Evolutionary conservation across 2,888 invertebrate genomes (phyloP).

Genomic region (Lacanobia wlatinum): DNA sequence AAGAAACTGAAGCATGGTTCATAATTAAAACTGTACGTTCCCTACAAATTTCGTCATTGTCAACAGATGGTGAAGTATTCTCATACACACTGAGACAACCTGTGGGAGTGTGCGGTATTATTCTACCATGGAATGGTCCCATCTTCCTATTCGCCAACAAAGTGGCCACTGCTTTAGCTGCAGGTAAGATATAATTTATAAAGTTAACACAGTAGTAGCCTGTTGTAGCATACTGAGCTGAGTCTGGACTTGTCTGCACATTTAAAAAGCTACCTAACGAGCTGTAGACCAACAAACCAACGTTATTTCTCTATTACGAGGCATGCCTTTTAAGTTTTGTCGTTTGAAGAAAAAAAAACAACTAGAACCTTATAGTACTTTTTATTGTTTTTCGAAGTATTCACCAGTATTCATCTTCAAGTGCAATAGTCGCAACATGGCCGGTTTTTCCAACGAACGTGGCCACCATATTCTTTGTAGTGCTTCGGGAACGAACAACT

Average conservation of each 20-base stretch:
- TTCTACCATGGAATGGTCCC: conserved; percentile 98
- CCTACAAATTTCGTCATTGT: not conserved
- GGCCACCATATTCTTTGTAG: too few species aligned
- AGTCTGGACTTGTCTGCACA: not conserved
- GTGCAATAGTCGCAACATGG: too few species aligned
- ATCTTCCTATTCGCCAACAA: conserved; percentile 97
- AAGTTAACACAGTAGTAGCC: not conserved
- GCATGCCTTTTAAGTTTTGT: too few species aligned
- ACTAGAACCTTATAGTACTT: too few species aligned
- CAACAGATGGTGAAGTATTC: conserved; percentile 93
- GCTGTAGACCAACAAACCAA: not conserved
- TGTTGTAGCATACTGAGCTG: not conserved
- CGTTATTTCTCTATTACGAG: too few species aligned
- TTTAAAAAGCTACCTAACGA: not conserved
- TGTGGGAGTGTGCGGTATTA: conserved; percentile 95
- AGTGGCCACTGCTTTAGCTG: conserved; percentile 93
- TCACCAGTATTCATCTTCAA: too few species aligned
- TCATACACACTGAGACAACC: conserved; percentile 92
- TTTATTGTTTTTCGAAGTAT: too few species aligned
- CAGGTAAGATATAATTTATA: conserved; percentile 65
- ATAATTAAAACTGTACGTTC: not conserved
- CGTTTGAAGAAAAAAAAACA: too few species aligned
- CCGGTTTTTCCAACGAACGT: too few species aligned
- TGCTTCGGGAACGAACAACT: too few species aligned
- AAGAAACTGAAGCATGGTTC: not conserved